Conservation (phyloP, 2,797 vertebrate species). For the Darevskia nairensis region DNA sequence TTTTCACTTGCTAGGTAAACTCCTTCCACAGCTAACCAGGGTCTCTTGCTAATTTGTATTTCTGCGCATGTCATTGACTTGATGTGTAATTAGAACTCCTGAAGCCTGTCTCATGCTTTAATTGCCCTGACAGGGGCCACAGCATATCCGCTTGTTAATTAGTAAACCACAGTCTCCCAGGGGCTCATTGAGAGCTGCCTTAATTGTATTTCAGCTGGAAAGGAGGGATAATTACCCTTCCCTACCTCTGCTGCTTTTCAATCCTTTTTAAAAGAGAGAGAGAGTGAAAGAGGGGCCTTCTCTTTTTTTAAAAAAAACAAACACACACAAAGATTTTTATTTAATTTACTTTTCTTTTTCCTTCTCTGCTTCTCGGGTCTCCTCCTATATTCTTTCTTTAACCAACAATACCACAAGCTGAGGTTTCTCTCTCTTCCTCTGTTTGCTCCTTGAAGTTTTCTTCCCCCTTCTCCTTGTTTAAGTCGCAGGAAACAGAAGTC, state of each 20-base stretch:
- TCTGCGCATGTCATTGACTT: constrained; percentile 63
- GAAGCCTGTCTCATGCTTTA: constrained; percentile 77
- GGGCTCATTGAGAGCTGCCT: constrained; percentile 74
- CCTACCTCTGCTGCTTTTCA: constrained; percentile 75
- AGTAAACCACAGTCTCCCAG: constrained; percentile 83
- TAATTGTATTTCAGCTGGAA: constrained; percentile 83
- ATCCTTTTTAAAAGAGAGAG: constrained; percentile 62
- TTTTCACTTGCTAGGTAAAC: constrained; percentile 53
- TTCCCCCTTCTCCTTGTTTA: neutral
- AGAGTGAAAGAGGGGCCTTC: neutral
- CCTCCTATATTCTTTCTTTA: neutral
- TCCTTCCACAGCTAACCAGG: constrained; percentile 53
- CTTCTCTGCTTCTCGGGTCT: neutral
- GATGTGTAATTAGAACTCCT: constrained; percentile 73
- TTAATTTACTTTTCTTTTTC: too few species aligned
- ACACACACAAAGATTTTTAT: neutral
- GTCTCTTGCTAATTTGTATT: constrained; percentile 72
- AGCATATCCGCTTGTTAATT: constrained; percentile 84
- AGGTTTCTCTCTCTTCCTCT: neutral
- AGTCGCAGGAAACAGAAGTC: neutral
- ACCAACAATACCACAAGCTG: neutral
- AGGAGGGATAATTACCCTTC: constrained; percentile 80
- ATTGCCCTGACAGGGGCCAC: constrained; percentile 80
- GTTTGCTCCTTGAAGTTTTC: constrained; percentile 3
- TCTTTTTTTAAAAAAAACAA: neutral